Evolutionary conservation across 2,113 vertebrate species (phyloP).

Genomic region (Sakesphorus luctuosus): DNA sequence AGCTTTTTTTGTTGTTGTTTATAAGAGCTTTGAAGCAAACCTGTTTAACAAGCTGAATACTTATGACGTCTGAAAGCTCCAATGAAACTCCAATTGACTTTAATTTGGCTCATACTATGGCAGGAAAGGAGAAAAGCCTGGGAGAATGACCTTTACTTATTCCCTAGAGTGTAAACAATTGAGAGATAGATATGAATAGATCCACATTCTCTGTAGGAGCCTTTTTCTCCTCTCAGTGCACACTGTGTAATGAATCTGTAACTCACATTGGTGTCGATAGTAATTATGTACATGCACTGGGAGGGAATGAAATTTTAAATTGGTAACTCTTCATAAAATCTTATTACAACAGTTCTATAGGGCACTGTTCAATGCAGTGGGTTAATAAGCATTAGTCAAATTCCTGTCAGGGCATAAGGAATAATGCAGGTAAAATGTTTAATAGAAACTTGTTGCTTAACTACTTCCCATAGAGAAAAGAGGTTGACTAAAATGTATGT

Average conservation of each 20-base stretch:
- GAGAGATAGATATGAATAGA: slow-evolving; percentile 9
- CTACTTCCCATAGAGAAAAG: neutral
- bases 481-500: neutral
- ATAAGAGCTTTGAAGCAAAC: slow-evolving; percentile 1
- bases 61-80: neutral
- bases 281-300: neutral
- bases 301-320: slow-evolving; percentile 23
- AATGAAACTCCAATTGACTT: slow-evolving; percentile 41
- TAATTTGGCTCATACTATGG: slow-evolving; percentile 41
- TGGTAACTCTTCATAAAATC: slow-evolving; percentile 15
- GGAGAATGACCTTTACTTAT: slow-evolving; percentile 49
- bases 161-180: slow-evolving; percentile 51
- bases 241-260: slow-evolving; percentile 5
- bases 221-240: neutral
- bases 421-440: neutral
- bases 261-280: neutral
- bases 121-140: slow-evolving; percentile 49
- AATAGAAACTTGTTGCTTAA: slow-evolving; percentile 14
- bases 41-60: slow-evolving; percentile 19
- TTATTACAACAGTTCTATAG: neutral
- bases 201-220: neutral
- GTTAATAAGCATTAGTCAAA: slow-evolving; percentile 11
- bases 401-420: neutral
- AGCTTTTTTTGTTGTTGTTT: neutral
- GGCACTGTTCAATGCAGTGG: neutral